A percentile compares a stretch with the other conserved stretches of the same genome.
phyloP scores from a whole-genome alignment of 2,797 vertebrate genomes.

The Galago senegalensis region DNA sequence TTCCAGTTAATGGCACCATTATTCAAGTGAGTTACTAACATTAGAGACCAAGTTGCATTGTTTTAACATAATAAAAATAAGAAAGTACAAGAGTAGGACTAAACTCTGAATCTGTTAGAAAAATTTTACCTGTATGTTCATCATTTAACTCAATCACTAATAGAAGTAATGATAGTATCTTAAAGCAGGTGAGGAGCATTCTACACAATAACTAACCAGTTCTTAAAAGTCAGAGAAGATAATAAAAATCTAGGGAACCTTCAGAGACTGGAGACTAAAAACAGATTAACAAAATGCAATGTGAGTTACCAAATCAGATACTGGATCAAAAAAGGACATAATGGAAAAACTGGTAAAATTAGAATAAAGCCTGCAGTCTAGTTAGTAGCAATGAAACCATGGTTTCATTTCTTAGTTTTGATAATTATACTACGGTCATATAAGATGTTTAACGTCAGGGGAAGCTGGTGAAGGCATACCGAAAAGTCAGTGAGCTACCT shows the following conservation, averaged over 20 bases:
- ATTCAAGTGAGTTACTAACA: slow-evolving; percentile 27
- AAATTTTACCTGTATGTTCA: background rate
- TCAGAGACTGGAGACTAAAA: background rate
- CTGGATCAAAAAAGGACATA: background rate
- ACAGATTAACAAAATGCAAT: background rate
- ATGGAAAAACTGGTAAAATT: slow-evolving; percentile 13
- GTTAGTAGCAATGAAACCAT: background rate
- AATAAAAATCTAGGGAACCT: background rate
- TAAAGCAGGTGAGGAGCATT: background rate
- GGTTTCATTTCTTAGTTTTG: background rate
- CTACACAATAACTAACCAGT: background rate
- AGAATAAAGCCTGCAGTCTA: background rate
- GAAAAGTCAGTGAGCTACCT: slow-evolving; percentile 36
- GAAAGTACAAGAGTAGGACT: background rate
- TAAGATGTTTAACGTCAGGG: background rate
- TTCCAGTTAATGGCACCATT: background rate
- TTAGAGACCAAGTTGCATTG: background rate
- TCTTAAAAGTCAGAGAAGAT: slow-evolving; percentile 19
- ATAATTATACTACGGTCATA: background rate
- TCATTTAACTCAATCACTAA: background rate
- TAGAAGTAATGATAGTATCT: background rate
- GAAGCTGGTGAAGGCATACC: background rate
- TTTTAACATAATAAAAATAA: slow-evolving; percentile 20
- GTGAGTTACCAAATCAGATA: background rate
- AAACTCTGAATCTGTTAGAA: background rate